Evolutionary conservation across 2,113 vertebrate species (phyloP).

Genomic region (Bubo bubo): DNA sequence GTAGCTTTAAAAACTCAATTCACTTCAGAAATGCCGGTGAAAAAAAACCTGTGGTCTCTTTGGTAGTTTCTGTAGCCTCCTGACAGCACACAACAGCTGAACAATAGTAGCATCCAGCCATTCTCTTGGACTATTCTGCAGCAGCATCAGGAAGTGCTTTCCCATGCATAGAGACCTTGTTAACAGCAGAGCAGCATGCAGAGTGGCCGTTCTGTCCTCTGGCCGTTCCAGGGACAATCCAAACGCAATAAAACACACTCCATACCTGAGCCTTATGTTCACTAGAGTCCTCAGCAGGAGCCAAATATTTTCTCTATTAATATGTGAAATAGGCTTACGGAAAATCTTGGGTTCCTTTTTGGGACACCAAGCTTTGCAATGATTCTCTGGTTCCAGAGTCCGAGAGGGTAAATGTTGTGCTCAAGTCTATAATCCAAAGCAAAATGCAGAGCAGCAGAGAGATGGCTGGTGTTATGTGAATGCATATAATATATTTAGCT

Average conservation of each 20-base stretch:
- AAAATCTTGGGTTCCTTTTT: not conserved
- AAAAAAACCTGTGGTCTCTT: not conserved
- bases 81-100: not conserved
- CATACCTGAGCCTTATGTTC: not conserved
- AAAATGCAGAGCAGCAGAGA: not conserved
- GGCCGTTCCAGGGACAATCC: too few species aligned
- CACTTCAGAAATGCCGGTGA: not conserved
- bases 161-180: not conserved
- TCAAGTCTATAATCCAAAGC: accelerated
- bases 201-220: not conserved
- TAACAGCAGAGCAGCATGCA: accelerated
- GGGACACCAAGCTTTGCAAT: not conserved
- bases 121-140: not conserved
- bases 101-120: not conserved
- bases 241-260: not conserved
- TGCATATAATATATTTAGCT: not conserved
- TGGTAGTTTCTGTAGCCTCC: not conserved
- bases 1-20: not conserved
- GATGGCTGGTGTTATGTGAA: accelerated
- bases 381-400: not conserved
- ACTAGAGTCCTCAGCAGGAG: not conserved
- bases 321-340: not conserved
- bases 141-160: not conserved
- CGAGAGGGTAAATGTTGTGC: not conserved
- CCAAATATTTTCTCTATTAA: not conserved